phyloP scores from a whole-genome alignment of 2,888 invertebrate genomes.

The Machimus rusticus region DNA sequence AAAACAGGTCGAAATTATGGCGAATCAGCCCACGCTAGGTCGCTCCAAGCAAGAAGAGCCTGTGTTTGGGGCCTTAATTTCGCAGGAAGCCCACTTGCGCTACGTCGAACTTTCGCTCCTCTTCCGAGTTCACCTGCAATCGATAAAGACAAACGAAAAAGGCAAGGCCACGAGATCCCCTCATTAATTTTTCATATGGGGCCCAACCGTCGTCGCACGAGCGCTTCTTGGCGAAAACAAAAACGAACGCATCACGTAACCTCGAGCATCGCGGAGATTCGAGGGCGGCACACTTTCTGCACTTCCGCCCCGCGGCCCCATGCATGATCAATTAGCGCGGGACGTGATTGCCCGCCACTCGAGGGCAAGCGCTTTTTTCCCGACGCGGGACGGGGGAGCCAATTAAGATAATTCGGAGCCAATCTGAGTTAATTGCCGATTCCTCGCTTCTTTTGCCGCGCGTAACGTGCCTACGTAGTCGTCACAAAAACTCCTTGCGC shows the following conservation, averaged over 20 bases:
- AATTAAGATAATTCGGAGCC: constrained; percentile 6
- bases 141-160: not conserved
- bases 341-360: not conserved
- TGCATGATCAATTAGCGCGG: not conserved
- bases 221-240: not conserved
- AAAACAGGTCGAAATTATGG: not conserved
- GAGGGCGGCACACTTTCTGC: not conserved
- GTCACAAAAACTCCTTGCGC: not conserved
- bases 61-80: not conserved
- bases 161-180: not conserved
- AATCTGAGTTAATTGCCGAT: constrained; percentile 22
- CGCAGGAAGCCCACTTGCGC: not conserved
- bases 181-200: not conserved
- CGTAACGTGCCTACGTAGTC: not conserved
- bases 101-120: not conserved
- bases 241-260: not conserved
- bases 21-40: not conserved
- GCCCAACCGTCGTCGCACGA: not conserved
- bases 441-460: not conserved
- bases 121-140: not conserved
- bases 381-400: not conserved
- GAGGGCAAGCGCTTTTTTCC: not conserved
- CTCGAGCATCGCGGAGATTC: not conserved
- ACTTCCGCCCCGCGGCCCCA: not conserved
- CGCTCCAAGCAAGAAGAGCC: not conserved